Evolutionary conservation across 2,888 invertebrate species (phyloP).

Genomic region (Fissipunctia ypsillon): DNA sequence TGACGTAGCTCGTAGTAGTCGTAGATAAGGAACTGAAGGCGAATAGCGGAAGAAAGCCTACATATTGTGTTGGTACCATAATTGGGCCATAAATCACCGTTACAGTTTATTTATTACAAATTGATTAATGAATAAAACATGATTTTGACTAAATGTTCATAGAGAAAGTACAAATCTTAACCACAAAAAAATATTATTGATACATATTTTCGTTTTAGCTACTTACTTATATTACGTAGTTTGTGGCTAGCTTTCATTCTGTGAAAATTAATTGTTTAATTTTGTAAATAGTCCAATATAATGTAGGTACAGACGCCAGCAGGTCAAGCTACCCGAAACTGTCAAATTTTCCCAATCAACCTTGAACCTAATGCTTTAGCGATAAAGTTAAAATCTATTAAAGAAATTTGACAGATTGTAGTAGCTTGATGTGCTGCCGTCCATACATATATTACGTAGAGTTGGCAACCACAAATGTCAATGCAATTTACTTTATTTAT

Average conservation of each 20-base stretch:
- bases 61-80: not conserved
- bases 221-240: not conserved
- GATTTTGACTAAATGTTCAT: not conserved
- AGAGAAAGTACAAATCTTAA: not conserved
- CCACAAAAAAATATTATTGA: slow-evolving; percentile 9
- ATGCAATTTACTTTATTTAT: slow-evolving; percentile 12
- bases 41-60: not conserved
- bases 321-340: no score
- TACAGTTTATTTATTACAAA: not conserved
- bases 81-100: not conserved
- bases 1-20: slow-evolving; percentile 19
- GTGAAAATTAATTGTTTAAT: slow-evolving; percentile 6
- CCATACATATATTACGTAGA: not conserved
- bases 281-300: not conserved
- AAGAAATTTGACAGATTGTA: no score
- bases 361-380: no score
- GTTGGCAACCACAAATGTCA: slow-evolving; percentile 12
- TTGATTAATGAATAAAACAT: not conserved
- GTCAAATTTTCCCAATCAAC: no score
- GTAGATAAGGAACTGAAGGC: slow-evolving; percentile 4
- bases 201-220: not conserved
- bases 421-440: no score
- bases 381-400: no score
- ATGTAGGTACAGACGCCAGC: no score
- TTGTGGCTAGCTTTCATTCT: not conserved